Base-by-base conservation (phyloP, 2,888 invertebrate genomes). In the Diaphora mendica region DNA sequence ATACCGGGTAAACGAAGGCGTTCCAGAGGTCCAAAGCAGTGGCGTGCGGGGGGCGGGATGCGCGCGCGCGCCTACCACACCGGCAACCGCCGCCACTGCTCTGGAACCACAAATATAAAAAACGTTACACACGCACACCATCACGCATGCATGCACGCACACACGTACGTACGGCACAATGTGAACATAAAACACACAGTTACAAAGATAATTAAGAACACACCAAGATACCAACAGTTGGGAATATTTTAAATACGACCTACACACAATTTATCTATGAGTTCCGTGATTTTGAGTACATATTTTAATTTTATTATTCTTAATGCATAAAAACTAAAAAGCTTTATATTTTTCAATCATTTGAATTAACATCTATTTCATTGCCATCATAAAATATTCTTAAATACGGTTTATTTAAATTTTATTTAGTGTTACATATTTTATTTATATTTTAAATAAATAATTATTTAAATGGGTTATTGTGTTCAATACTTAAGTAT, bases 41-140 rank as follows among this genome's bases (percentile, higher is more conserved):
- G 96, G 96, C 96, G 97, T 97, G 97, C 96, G 97, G 97, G 95
- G 97, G 96, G 95, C 96, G 96, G 96, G 96, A 95, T 91, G 96
- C 95, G 96, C 96, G 96, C 93, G 96, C 95, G 94, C 96, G 95
- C 92, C 95, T 93, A 89, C 93, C 93, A 93, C 95, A 96, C 91
- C 93, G 95, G 92, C 96, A 96, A 91, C 95, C 95, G 95, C 95
- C 96, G 96, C 95, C 96, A 96, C 96, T 96, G 96, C 96, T 96
- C 96, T 96, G 96, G 95, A 96, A 96, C 95, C 94, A 95, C 94
- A 95, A 94, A 95, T 90, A 94, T 92, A 94, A 91, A 91, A 91
- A 93, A 85, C 91, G 87, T 93, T 94, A 93, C 94, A 93, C 90
- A 90, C 88, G 82, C 89, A 89, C 88, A 86, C 79, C 76, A 82